These are phyloP conservation scores for Xestobium rufovillosum DNA, from an alignment of 2,888 invertebrate species.

Conservation along the genomic window DNA sequence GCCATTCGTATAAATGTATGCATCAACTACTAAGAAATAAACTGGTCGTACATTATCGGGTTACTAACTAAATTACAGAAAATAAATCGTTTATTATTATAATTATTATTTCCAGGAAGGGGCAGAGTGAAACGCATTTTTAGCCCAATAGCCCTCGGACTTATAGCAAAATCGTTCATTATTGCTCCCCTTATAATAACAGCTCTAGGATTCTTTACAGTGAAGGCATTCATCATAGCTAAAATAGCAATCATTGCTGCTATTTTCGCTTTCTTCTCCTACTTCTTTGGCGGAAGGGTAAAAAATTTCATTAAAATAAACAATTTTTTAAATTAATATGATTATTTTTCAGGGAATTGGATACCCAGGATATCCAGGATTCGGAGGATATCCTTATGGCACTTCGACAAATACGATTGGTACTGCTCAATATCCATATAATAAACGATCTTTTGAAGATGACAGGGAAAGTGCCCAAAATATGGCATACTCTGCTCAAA, in stretches of 20 bases:
- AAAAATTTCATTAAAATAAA: slow-evolving; percentile 35
- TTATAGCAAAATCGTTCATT: slow-evolving; percentile 65
- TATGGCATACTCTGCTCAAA: slow-evolving; percentile 63
- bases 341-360: no score
- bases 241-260: slow-evolving; percentile 72
- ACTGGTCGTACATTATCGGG: no score
- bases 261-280: slow-evolving; percentile 62
- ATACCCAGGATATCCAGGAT: no score
- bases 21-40: no score
- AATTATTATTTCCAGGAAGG: no score
- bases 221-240: slow-evolving; percentile 70
- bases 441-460: slow-evolving; percentile 40
- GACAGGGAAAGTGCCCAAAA: slow-evolving; percentile 52
- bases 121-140: slow-evolving; percentile 57
- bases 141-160: slow-evolving; percentile 56
- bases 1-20: no score
- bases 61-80: no score
- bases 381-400: slow-evolving; percentile 18
- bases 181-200: slow-evolving; percentile 64
- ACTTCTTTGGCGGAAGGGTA: slow-evolving; percentile 52
- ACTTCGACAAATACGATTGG: slow-evolving; percentile 31
- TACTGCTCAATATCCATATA: slow-evolving; percentile 45
- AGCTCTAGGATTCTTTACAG: slow-evolving; percentile 62
- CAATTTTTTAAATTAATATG: no score
- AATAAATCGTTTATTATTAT: no score